Percentiles rank a stretch among this genome's conserved stretches.
Conservation (phyloP, 2,888 invertebrate species). For the Synanthedon myopaeformis region DNA sequence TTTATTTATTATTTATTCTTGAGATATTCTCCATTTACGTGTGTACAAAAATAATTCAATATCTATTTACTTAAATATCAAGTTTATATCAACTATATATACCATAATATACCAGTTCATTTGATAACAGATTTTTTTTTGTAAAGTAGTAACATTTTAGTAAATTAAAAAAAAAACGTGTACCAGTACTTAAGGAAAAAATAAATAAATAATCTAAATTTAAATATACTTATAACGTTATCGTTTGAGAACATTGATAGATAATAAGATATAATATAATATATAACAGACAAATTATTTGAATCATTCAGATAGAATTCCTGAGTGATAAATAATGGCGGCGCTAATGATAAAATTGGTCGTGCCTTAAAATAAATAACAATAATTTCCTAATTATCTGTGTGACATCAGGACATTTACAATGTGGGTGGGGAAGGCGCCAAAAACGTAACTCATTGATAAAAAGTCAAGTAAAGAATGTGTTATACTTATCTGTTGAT, state of each 20-base stretch:
- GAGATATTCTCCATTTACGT: no score
- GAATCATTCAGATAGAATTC: background rate
- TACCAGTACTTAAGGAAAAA: background rate
- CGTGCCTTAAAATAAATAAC: background rate
- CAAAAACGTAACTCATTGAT: slow-evolving; percentile 1
- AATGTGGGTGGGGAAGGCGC: slow-evolving; percentile 1
- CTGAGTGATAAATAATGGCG: background rate
- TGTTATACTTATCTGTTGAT: no score
- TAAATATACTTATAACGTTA: background rate
- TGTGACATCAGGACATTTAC: background rate
- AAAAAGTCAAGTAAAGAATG: background rate
- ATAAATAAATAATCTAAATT: no score
- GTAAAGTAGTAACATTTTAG: no score
- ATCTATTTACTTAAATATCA: no score
- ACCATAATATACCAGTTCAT: no score
- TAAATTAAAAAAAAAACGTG: no score
- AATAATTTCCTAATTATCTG: slow-evolving; percentile 3
- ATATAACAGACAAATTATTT: background rate
- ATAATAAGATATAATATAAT: background rate
- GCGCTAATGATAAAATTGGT: slow-evolving; percentile 1
- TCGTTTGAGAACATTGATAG: background rate
- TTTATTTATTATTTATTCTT: no score
- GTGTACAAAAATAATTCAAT: no score
- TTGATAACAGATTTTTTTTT: no score
- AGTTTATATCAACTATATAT: no score